phyloP scores from a whole-genome alignment of 2,797 vertebrate genomes.

The Ataeniobius toweri region DNA sequence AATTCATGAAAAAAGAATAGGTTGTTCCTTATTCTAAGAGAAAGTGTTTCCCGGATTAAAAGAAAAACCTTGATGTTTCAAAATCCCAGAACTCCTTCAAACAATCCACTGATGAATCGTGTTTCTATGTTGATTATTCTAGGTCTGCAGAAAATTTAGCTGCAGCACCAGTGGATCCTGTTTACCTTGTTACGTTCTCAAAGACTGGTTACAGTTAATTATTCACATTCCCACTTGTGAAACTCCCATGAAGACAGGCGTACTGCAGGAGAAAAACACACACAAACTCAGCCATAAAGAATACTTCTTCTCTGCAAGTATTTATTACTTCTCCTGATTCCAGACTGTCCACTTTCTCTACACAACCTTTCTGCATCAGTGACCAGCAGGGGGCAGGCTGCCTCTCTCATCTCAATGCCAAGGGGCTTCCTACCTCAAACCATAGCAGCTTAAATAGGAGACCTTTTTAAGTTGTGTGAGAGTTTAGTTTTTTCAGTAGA shows the following conservation, averaged over 20 bases:
- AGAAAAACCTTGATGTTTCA: background rate
- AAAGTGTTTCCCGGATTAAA: background rate
- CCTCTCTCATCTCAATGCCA: constrained; percentile 45
- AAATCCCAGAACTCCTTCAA: background rate
- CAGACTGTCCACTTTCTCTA: constrained; percentile 4
- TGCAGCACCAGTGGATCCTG: background rate
- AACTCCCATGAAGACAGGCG: constrained; percentile 3
- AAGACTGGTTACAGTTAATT: constrained; percentile 15
- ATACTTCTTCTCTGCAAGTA: background rate
- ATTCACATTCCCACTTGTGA: constrained; percentile 18
- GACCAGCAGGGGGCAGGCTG: constrained; percentile 72
- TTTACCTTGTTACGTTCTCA: constrained; percentile 8
- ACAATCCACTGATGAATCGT: constrained; percentile 3
- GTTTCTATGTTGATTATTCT: constrained; percentile 4
- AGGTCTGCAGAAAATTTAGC: background rate
- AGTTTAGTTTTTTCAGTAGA: constrained; percentile 31
- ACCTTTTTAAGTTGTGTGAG: constrained; percentile 58
- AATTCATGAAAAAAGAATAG: background rate
- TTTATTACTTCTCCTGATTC: constrained; percentile 5
- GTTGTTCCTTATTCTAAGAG: background rate
- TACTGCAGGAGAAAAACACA: background rate
- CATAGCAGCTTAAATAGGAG: constrained; percentile 28
- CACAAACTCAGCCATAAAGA: constrained; percentile 13
- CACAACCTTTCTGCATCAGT: background rate
- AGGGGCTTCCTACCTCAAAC: constrained; percentile 27